Conservation (phyloP, 2,797 vertebrate genomes). For the Pitangus sulphuratus region DNA sequence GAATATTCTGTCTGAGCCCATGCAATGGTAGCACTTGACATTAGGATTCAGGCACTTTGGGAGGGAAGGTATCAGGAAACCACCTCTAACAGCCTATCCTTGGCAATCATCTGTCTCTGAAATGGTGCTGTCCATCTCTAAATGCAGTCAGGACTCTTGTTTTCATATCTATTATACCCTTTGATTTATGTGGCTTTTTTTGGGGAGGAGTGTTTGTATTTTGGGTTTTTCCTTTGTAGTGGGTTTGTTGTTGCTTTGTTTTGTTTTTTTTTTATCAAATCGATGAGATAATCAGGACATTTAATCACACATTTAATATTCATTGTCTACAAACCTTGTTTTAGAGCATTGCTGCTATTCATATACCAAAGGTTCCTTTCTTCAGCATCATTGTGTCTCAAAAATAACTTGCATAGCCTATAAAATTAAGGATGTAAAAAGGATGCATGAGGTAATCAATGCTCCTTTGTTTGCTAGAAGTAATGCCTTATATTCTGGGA, state of each 20-base stretch:
- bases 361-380: not conserved
- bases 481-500: not conserved
- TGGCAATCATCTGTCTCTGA: not conserved
- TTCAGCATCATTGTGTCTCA: constrained; percentile 26
- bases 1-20: not conserved
- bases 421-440: constrained; percentile 25
- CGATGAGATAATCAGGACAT: not conserved
- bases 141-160: not conserved
- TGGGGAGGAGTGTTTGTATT: too few relatives aligned
- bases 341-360: not conserved
- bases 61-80: not conserved
- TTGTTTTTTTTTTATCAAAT: not conserved
- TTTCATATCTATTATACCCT: not conserved
- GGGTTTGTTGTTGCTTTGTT: too few relatives aligned
- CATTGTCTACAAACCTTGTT: not conserved
- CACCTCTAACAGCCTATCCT: not conserved
- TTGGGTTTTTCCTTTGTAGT: not conserved
- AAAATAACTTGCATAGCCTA: constrained; percentile 25
- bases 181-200: not conserved
- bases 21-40: not conserved
- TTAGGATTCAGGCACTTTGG: too few relatives aligned
- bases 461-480: constrained; percentile 15
- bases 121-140: not conserved
- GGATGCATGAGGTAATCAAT: constrained; percentile 27
- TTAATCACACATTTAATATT: constrained; percentile 28